Base-by-base conservation (phyloP, 2,888 invertebrate species). In the Elysia crispata region DNA sequence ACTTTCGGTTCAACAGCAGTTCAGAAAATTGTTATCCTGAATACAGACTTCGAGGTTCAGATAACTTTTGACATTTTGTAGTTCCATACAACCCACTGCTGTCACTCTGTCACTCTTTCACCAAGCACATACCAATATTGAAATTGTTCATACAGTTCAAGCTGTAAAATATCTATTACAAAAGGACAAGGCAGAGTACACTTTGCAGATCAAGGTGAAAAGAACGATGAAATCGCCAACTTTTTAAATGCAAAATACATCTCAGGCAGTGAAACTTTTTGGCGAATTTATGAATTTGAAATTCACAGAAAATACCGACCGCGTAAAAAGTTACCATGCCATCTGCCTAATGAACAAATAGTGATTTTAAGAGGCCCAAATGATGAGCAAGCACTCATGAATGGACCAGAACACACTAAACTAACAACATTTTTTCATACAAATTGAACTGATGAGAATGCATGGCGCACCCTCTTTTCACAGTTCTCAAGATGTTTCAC, bases 71-170 rank as follows among this genome's bases (percentile, higher is more conserved):
- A 54, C 13, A 54, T 54, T 72, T 33, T 20, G 49, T 72, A 5
- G 72, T 72, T 8, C 72, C 72, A 11, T 72, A 72, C 49, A 72
- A 41, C 49, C 49, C 72, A 28, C n/a, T n/a, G n/a, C n/a, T n/a
- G n/a, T n/a, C n/a, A 20, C 20, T n/a, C 49, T 72, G 49, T n/a
- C 41, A 20, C 49, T 72, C 20, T 15, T 13, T 49, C 23, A 64
- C 23, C 18, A 64, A 18, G 64, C 64, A 11, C 64, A 64, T 23
- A 64, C 49, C 13, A 49, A 72, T 72, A 49, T 72, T 49, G 72
- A 72, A 49, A 72, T 72, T 49, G 20, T 33, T 13, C 41, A 49
- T 23, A 49, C 72, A 18, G 72, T 72, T 41, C 72, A 72, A 23
- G 49, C 49, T 41, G 72, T 72, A 6, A 72, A 72, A 23, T 72